Evolutionary conservation across 53 echinoderm and acorn worm species (phyloP), one percentile per base, ranked within the genome.

Genomic region (Hippasteria phrygiana): DNA sequence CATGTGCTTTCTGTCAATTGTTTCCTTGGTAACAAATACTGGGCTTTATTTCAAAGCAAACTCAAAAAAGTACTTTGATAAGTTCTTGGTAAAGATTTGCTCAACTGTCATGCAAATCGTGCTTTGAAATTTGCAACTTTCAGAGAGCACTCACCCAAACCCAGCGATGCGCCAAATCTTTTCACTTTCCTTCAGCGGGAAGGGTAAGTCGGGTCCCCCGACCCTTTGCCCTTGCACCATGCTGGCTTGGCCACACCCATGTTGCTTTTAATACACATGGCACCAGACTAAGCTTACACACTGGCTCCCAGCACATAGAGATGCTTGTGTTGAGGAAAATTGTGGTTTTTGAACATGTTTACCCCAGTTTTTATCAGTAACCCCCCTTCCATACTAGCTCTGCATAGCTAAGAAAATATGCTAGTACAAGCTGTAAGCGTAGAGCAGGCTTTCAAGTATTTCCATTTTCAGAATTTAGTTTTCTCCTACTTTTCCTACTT

Each of bases 61-160:
- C n/a, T 45, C 11, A 45, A 45, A 5, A 45, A 45, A 45, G 46
- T 45, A 45, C 5, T 45, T 45, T 45, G 11, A 45, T 45, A 5
- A 45, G 46, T 45, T n/a, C n/a, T n/a, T n/a, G n/a, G n/a, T n/a
- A n/a, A n/a, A n/a, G n/a, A n/a, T n/a, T n/a, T n/a, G n/a, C n/a
- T n/a, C n/a, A 75, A 80, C 62, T 40, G 24, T 13, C 40, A 75
- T 29, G 43, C 67, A 43, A 85, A 71, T 70, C 50, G 48, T 22
- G 36, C 85, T 85, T 85, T 36, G 22, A 85, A 85, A 50, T 71
- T 69, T 85, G 38, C 70, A 67, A 85, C 85, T 85, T 85, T 69
- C 85, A 85, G 85, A 85, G 12, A 24, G 48, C 69, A 69, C 33
- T 85, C 85, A 32, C 85, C 85, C 71, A 85, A 85, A 85, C 85